phyloP scores from a whole-genome alignment of 2,797 vertebrate species.

The Dendrocincla fuliginosa region DNA sequence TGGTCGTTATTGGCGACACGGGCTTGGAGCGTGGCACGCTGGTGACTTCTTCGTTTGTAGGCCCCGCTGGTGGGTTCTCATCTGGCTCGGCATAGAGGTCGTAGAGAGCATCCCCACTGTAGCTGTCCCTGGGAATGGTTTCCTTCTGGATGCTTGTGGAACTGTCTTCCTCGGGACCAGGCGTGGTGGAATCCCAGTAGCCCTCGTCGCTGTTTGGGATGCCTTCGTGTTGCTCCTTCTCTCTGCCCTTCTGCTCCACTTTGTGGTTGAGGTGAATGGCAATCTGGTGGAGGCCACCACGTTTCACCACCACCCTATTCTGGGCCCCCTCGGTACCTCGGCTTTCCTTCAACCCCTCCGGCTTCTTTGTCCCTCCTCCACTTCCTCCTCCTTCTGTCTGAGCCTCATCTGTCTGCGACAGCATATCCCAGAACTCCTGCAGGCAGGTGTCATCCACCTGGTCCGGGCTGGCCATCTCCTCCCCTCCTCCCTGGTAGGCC shows the following conservation, averaged over 20 bases:
- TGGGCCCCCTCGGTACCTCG: conserved; percentile 46
- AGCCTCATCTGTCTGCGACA: conserved; percentile 83
- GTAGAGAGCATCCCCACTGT: conserved; percentile 91
- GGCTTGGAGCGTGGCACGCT: conserved; percentile 82
- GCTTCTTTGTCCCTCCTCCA: conserved; percentile 40
- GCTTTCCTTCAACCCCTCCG: conserved; percentile 54
- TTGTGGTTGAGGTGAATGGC: conserved; percentile 83
- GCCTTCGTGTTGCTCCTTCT: conserved; percentile 82
- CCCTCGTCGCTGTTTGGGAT: conserved; percentile 90
- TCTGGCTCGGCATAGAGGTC: conserved; percentile 89
- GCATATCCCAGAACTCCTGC: conserved; percentile 96
- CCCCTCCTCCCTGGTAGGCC: conserved; percentile 96
- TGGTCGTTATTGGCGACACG: conserved; percentile 82
- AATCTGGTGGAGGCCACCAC: conserved; percentile 85
- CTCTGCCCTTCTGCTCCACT: conserved; percentile 74
- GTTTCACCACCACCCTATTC: conserved; percentile 79
- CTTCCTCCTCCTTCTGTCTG: conserved; percentile 22
- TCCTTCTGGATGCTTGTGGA: conserved; percentile 77
- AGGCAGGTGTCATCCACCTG: conserved; percentile 91
- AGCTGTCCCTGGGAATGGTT: conserved; percentile 86
- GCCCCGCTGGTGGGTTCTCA: conserved; percentile 75
- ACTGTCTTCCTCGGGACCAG: conserved; percentile 87
- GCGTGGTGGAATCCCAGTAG: conserved; percentile 94
- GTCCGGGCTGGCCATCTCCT: conserved; percentile 98
- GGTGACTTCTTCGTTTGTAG: conserved; percentile 70